These are phyloP conservation scores for Lasius platythorax DNA, from an alignment of 2,888 invertebrate genomes.

Conservation along the genomic window DNA sequence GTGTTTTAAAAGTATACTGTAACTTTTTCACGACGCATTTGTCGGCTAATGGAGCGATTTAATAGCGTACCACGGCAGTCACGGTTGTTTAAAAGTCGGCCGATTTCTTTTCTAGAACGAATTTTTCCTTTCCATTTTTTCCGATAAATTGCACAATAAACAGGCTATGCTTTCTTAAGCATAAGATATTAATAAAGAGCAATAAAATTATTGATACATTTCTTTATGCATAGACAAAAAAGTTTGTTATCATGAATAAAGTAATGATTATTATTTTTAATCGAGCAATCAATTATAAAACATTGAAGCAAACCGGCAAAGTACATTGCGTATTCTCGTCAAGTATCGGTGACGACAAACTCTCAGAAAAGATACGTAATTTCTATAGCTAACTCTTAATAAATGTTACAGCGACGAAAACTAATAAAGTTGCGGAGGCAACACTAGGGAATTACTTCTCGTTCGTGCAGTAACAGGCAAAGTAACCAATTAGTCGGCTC, in stretches of 20 bases:
- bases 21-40: slow-evolving; percentile 27
- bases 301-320: neutral
- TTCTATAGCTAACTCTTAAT: slow-evolving; percentile 45
- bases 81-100: slow-evolving; percentile 6
- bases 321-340: slow-evolving; percentile 20
- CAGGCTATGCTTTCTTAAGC: too few species aligned
- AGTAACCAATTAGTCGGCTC: slow-evolving; percentile 66
- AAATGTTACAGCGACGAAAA: slow-evolving; percentile 58
- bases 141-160: neutral
- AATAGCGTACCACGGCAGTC: slow-evolving; percentile 51
- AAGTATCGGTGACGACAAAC: neutral
- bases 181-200: neutral
- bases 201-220: neutral
- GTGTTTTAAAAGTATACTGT: slow-evolving; percentile 10
- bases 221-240: neutral
- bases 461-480: slow-evolving; percentile 40
- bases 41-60: slow-evolving; percentile 63
- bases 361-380: slow-evolving; percentile 14
- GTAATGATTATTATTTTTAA: neutral
- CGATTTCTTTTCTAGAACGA: neutral
- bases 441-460: slow-evolving; percentile 53
- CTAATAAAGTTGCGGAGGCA: slow-evolving; percentile 45
- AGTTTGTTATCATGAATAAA: neutral
- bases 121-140: neutral
- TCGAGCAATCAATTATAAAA: neutral